These are phyloP conservation scores for Geopemphigus sp. DNA, from an alignment of 1,140 invertebrate species.

Conservation along the genomic window DNA sequence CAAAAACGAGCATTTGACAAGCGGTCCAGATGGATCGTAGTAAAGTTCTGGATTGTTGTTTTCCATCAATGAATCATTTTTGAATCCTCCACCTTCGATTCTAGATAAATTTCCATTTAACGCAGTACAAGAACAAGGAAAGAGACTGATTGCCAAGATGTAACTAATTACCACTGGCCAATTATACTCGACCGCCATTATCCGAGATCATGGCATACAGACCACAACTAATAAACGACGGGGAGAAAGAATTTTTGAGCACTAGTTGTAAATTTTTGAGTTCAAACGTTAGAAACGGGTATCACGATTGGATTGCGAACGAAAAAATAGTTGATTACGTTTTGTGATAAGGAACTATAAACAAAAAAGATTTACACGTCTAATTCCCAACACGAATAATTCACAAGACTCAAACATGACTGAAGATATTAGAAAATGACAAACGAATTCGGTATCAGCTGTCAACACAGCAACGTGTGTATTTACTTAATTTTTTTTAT, in stretches of 20 bases:
- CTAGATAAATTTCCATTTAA: constrained; percentile 8
- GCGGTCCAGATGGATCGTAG: constrained; percentile 51
- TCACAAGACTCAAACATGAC: no score
- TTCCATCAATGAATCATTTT: constrained; percentile 27
- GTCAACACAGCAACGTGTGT: no score
- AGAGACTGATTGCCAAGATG: background rate
- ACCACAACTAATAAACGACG: no score
- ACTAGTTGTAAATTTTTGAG: no score
- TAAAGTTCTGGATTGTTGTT: background rate
- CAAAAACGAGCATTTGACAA: constrained; percentile 52
- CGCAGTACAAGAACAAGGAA: background rate
- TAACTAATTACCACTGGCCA: background rate
- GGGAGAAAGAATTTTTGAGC: no score
- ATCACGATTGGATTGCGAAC: no score
- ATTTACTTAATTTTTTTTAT: no score
- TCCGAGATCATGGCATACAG: background rate
- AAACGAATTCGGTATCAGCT: background rate
- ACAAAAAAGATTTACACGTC: background rate
- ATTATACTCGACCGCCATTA: background rate
- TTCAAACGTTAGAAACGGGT: no score
- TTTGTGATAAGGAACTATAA: background rate
- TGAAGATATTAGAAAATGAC: no score
- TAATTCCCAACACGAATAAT: no score
- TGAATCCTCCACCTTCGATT: background rate
- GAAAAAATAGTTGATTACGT: background rate